Percentiles rank a stretch among this genome's conserved stretches.
phyloP scores from a whole-genome alignment of 2,888 invertebrate species.

The Scaptomyza parva region DNA sequence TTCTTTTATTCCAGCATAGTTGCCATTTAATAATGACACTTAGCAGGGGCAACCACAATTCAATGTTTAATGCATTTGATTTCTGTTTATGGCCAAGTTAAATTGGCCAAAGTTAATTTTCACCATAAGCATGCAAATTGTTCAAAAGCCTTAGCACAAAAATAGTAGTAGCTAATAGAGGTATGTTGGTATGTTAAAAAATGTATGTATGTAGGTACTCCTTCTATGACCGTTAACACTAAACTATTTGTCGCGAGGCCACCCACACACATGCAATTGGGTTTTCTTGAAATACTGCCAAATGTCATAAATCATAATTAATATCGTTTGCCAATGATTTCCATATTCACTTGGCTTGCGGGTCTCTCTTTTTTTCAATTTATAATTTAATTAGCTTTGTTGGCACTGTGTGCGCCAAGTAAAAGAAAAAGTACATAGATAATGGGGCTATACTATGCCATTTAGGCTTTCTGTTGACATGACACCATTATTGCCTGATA shows the following conservation, averaged over 20 bases:
- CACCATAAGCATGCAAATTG: slow-evolving; percentile 62
- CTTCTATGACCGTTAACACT: slow-evolving; percentile 21
- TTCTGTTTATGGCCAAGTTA: slow-evolving; percentile 56
- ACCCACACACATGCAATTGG: slow-evolving; percentile 53
- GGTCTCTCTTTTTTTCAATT: slow-evolving; percentile 50
- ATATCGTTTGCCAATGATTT: slow-evolving; percentile 67
- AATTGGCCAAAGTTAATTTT: slow-evolving; percentile 61
- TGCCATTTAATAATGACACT: slow-evolving; percentile 45
- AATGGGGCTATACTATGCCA: slow-evolving; percentile 45
- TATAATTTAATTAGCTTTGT: slow-evolving; percentile 67
- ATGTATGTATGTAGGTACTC: slow-evolving; percentile 13
- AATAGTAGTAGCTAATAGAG: not conserved
- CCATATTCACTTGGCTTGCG: slow-evolving; percentile 54
- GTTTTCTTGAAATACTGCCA: slow-evolving; percentile 55
- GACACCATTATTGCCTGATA: slow-evolving; percentile 76
- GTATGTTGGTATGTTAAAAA: slow-evolving; percentile 8
- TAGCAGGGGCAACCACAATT: slow-evolving; percentile 44
- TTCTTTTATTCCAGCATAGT: slow-evolving; percentile 11
- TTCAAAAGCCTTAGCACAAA: slow-evolving; percentile 34
- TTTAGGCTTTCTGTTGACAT: slow-evolving; percentile 67
- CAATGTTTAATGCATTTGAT: slow-evolving; percentile 47
- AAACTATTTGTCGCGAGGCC: slow-evolving; percentile 28
- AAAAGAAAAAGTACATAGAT: slow-evolving; percentile 50
- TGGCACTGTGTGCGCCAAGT: slow-evolving; percentile 28
- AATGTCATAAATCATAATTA: slow-evolving; percentile 74